A percentile compares a stretch with the other conserved stretches of the same genome.
Conservation (phyloP, 2,797 vertebrate species). For the Echiichthys vipera region DNA sequence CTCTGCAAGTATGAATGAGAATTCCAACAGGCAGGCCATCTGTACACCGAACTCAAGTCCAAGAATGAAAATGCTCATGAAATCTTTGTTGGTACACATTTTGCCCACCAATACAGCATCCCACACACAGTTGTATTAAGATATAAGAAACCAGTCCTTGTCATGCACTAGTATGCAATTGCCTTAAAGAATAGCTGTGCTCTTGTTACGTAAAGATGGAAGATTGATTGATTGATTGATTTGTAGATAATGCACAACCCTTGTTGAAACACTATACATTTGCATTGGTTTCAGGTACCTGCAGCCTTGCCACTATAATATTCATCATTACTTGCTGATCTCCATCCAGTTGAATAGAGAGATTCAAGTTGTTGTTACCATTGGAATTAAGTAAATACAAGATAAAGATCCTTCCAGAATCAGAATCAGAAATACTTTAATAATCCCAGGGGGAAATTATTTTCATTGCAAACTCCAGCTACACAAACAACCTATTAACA, state of each 20-base stretch:
- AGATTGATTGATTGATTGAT: slow-evolving; percentile 12
- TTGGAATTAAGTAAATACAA: slow-evolving; percentile 7
- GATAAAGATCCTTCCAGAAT: background rate
- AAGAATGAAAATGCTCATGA: slow-evolving; percentile 43
- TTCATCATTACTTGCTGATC: slow-evolving; percentile 10
- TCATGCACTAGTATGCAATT: background rate
- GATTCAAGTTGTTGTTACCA: slow-evolving; percentile 15
- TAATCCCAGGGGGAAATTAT: too few species aligned
- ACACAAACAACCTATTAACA: too few species aligned
- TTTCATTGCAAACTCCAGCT: too few species aligned
- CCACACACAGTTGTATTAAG: slow-evolving; percentile 6
- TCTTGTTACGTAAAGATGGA: slow-evolving; percentile 7
- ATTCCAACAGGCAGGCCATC: slow-evolving; percentile 60
- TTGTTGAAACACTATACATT: background rate
- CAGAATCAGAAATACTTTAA: too few species aligned
- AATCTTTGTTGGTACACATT: slow-evolving; percentile 41
- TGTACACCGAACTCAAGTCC: slow-evolving; percentile 53
- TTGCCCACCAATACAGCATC: slow-evolving; percentile 17
- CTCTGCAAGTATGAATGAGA: slow-evolving; percentile 54
- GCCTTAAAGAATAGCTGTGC: background rate
- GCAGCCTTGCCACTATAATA: slow-evolving; percentile 1
- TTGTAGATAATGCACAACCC: background rate
- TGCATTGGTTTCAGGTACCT: background rate
- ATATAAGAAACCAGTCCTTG: slow-evolving; percentile 2
- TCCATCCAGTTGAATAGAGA: slow-evolving; percentile 1